Conservation (phyloP, 2,888 invertebrate species). For the Tuberolachnus salignus region DNA sequence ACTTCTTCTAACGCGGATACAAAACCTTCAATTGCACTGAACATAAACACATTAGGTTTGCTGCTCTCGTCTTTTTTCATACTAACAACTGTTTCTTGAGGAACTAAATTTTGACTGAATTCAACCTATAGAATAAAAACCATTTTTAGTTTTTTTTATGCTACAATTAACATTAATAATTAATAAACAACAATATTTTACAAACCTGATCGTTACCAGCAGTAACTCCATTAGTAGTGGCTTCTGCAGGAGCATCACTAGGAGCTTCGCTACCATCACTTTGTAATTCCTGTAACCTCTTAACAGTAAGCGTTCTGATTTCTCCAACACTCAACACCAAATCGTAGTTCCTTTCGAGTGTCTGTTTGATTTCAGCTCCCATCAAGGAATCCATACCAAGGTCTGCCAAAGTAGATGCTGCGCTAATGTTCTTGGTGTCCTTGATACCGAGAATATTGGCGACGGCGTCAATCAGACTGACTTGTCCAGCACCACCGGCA, state of each 20-base stretch:
- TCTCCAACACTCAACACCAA: conserved; percentile 88
- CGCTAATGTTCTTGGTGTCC: conserved; percentile 79
- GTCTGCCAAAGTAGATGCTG: conserved; percentile 82
- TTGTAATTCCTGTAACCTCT: conserved; percentile 71
- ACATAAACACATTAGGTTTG: conserved; percentile 64
- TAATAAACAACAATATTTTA: neutral
- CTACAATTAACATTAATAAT: neutral
- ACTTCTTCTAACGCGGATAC: conserved; percentile 74
- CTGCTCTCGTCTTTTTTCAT: conserved; percentile 58
- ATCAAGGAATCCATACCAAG: conserved; percentile 98
- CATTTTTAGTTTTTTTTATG: neutral
- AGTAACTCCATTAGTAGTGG: conserved; percentile 60
- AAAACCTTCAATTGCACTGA: conserved; percentile 90
- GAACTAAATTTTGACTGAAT: conserved; percentile 53
- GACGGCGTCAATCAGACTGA: conserved; percentile 77
- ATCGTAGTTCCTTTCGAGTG: conserved; percentile 90
- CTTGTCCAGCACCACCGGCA: conserved; percentile 65
- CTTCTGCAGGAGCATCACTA: conserved; percentile 59
- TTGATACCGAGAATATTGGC: conserved; percentile 91
- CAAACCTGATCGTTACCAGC: conserved; percentile 42
- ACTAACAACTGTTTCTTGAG: conserved; percentile 57
- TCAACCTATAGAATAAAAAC: conserved; percentile 24
- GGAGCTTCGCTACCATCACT: conserved; percentile 60
- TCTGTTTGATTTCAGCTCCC: conserved; percentile 99
- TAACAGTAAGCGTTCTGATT: conserved; percentile 83